phyloP scores from a whole-genome alignment of 2,113 vertebrate genomes.

The Oncorhynchus gorbuscha region DNA sequence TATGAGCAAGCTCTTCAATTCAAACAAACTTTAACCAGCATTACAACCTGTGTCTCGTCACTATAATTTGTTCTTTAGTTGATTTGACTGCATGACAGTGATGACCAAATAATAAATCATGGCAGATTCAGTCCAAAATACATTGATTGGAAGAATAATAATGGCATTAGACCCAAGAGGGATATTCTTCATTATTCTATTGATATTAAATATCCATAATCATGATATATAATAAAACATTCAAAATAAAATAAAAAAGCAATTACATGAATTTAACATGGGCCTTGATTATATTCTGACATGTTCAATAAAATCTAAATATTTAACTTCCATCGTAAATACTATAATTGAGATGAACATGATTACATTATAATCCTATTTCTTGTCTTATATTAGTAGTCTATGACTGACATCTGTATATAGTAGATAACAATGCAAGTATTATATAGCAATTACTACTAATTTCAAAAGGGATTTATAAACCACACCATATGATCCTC shows the following conservation, averaged over 20 bases:
- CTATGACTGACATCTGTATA: neutral
- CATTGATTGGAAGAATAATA: constrained; percentile 38
- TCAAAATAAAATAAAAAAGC: neutral
- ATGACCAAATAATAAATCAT: constrained; percentile 77
- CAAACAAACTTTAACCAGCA: constrained; percentile 79
- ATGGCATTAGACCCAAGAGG: neutral
- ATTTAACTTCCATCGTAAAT: neutral
- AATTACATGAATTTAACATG: neutral
- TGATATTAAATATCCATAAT: neutral
- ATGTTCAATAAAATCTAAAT: neutral
- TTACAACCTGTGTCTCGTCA: constrained; percentile 80
- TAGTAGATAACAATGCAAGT: neutral
- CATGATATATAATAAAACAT: neutral
- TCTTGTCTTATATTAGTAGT: neutral
- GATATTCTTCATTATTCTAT: neutral
- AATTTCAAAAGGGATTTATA: no score
- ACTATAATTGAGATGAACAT: neutral
- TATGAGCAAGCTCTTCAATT: constrained; percentile 60
- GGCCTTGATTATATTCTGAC: neutral
- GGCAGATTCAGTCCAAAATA: constrained; percentile 67
- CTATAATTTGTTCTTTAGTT: constrained; percentile 85
- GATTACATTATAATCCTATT: neutral
- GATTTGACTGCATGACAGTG: constrained; percentile 82
- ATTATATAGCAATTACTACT: neutral
- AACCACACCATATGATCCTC: no score